These are phyloP conservation scores for Spodoptera picta DNA, from an alignment of 2,888 invertebrate genomes.

Conservation along the genomic window DNA sequence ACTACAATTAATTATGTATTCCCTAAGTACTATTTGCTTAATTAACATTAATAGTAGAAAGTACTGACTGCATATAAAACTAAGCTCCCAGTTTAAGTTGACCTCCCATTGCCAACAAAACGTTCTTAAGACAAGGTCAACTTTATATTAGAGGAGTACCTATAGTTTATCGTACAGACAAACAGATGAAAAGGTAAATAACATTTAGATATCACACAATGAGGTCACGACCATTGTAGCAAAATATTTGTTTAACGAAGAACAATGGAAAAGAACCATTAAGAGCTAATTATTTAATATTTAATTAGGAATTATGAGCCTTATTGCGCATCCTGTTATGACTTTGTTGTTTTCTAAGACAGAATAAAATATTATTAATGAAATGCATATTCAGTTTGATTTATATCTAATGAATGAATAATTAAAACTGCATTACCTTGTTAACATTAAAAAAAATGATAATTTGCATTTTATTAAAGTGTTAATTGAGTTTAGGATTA, in stretches of 20 bases:
- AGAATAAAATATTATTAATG: slow-evolving; percentile 2
- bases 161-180: slow-evolving; percentile 2
- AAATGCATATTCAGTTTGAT: slow-evolving; percentile 3
- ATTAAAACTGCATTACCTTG: slow-evolving; percentile 14
- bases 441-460: slow-evolving; percentile 11
- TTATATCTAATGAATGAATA: slow-evolving; percentile 10
- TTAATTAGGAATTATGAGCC: slow-evolving; percentile 34
- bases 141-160: no score
- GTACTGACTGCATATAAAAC: slow-evolving; percentile 11
- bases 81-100: no score
- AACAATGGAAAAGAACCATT: slow-evolving; percentile 60
- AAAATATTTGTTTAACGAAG: slow-evolving; percentile 63
- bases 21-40: slow-evolving; percentile 30
- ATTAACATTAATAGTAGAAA: slow-evolving; percentile 46
- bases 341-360: slow-evolving; percentile 3
- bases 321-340: slow-evolving; percentile 39
- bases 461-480: slow-evolving; percentile 25
- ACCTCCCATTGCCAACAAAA: no score
- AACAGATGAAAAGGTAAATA: slow-evolving; percentile 56
- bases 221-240: slow-evolving; percentile 63
- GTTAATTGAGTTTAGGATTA: slow-evolving; percentile 29
- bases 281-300: slow-evolving; percentile 30
- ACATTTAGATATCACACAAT: slow-evolving; percentile 56
- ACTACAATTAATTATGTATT: slow-evolving; percentile 49
- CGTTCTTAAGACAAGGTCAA: no score